These are phyloP conservation scores for Hemicentrotus pulcherrimus DNA, from an alignment of 35 echinoderm and acorn worm species.

Conservation along the genomic window DNA sequence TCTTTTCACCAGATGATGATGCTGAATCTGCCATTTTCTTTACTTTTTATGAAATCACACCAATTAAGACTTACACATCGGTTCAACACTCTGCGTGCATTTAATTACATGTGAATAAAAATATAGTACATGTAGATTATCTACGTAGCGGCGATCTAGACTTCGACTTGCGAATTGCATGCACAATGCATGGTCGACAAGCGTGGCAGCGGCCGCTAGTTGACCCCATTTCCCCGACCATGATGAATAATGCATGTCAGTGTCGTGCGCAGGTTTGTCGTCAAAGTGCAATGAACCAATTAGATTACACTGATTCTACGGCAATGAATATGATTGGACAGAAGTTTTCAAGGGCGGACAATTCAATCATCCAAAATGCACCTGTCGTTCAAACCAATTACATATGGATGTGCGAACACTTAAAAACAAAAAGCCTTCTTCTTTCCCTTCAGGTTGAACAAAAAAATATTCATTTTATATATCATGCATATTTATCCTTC, in stretches of 20 bases:
- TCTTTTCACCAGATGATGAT: not conserved
- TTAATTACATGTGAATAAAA: no score
- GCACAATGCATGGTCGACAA: not conserved
- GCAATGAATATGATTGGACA: constrained; percentile 6
- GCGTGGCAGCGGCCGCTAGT: not conserved
- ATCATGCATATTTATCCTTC: no score
- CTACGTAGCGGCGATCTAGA: no score
- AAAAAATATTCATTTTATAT: no score
- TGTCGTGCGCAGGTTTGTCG: not conserved
- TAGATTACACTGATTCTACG: no score
- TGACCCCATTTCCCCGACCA: not conserved
- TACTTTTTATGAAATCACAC: not conserved
- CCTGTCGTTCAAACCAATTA: not conserved
- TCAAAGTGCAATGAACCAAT: not conserved
- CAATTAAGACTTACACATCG: no score
- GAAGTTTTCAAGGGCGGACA: constrained; percentile 9
- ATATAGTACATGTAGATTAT: no score
- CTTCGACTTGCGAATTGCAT: not conserved
- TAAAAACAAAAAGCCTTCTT: no score
- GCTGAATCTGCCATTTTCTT: not conserved
- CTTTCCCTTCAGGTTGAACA: no score
- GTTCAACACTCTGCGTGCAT: no score
- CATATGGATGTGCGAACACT: no score
- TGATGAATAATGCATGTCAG: not conserved
- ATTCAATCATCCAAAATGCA: not conserved